Base-by-base conservation (phyloP, 53 echinoderm and acorn worm genomes). In the Holothuria scabra region DNA sequence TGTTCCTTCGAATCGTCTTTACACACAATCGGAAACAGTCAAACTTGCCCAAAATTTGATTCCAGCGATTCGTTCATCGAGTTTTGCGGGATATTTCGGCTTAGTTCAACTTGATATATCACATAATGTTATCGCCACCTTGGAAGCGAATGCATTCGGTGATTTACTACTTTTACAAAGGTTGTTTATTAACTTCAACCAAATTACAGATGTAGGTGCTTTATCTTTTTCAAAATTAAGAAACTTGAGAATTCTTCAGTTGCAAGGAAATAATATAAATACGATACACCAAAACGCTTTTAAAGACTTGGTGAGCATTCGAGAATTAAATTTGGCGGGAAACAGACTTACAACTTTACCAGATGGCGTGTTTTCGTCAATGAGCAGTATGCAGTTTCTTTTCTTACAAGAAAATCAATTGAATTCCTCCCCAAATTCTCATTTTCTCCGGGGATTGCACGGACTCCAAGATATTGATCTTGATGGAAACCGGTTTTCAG, bases 21-120 rank as follows among this genome's bases (percentile, higher is more conserved):
- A 91, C 65, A 87, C 80, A 28, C 70, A 60, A 3, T 67, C 88
- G 1, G 56, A 88, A 13, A 72, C 86, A 44, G 80, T 97, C 48
- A 91, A 94, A 83, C 85, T 97, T 76, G 86, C 85, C 19, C 93
- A 96, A 74, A 96, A 96, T 83, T 83, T 66, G 19, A 84, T 96
- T 61, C 66, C 86, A 25, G 65, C 81, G 20, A 67, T 96, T 0
- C 85, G 84, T 1, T 58, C 80, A 34, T 74, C 34, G 20, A 85
- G 81, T 52, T 92, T 97, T 14, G 65, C 89, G 9, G 91, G 87
- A 8, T 92, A 87, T 28, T 24, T 85, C 24, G 81, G 87, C 57
- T 69, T 97, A 52, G 65, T 59, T 46, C 81, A 86, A 10, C 81
- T 97, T 18, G 94, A 94, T 25, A 62, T 97, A 38, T 89, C 85